Evolutionary conservation across 2,113 vertebrate genomes (phyloP), one percentile per base, ranked within the genome.

Genomic region (Oryzias curvinotus): DNA sequence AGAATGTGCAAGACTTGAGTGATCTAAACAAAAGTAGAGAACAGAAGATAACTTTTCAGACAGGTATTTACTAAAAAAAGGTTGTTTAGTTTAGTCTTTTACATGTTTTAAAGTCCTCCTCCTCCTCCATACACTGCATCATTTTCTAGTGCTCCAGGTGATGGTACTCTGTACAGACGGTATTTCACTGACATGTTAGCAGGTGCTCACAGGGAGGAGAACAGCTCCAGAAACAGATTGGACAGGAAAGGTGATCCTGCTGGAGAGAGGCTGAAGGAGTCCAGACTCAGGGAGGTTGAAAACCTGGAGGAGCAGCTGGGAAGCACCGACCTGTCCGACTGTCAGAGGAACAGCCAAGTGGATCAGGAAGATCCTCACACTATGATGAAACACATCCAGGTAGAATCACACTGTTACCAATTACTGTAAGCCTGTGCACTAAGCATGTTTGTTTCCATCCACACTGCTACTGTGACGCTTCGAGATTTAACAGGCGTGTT

Each of bases 361-460:
- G 50, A 8, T 7, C 53, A 42, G 61, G 71, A 53, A 71, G 62
- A 57, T 7, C 81, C 28, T 0, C 78, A 88, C 16, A 93, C 94
- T 4, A 92, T 98, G 17, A 65, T 93, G 47, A 91, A 94, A 25
- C 92, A 91, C 48, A 67, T 96, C 50, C 89, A 95, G 94, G 96
- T 96, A 93, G 52, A 59, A 21, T 26, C 19, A 3, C 2, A 3
- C 13, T 48, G 45, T n/a, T n/a, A 47, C 7, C 7, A 16, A 47
- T 1, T 15, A 47, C 7, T 47, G 13, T 52, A 2, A 16, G 3
- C 7, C 14, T 30, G 6, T 30, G 28, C 28, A 30, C 28, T 8
- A 30, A 30, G 28, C 28, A 30, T 30, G 28, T 30, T 30, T 2
- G 5, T 30, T 30, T 30, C 28, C 7, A 30, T 30, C 28, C 28